phyloP scores from a whole-genome alignment of 2,797 vertebrate species.

The Rhinophrynus dorsalis region DNA sequence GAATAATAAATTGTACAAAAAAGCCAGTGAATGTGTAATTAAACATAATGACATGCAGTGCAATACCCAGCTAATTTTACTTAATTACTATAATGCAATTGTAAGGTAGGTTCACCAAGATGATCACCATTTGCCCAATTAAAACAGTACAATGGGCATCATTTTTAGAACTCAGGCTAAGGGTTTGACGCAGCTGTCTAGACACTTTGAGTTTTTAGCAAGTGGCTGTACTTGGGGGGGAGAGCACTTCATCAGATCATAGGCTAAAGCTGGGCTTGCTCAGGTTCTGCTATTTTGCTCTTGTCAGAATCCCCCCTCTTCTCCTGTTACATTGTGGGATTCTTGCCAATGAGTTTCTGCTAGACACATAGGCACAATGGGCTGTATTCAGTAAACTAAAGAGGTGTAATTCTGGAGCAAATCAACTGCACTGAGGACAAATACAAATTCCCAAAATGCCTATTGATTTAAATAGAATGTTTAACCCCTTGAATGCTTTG shows the following conservation, averaged over 20 bases:
- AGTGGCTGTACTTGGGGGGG: constrained; percentile 6
- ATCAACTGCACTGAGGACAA: too few species aligned
- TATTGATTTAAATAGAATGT: too few species aligned
- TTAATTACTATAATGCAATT: constrained; percentile 6
- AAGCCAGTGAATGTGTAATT: constrained; percentile 9
- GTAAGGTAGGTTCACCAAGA: constrained; percentile 22
- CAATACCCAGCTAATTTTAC: constrained; percentile 3
- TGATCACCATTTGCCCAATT: constrained; percentile 16
- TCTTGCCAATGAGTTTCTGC: neutral
- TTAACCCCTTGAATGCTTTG: too few species aligned
- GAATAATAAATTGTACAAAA: neutral
- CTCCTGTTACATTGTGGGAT: constrained; percentile 8
- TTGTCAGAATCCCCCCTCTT: neutral
- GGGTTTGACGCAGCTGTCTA: constrained; percentile 21
- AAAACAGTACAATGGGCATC: constrained; percentile 1
- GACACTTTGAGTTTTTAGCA: constrained; percentile 5
- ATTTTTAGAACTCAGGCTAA: neutral
- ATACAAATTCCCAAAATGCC: too few species aligned
- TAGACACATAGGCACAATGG: too few species aligned
- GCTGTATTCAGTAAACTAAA: too few species aligned
- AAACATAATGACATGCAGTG: constrained; percentile 16
- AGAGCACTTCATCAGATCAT: neutral
- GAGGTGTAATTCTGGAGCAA: too few species aligned
- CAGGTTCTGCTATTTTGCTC: neutral
- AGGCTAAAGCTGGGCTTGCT: neutral